Percentiles rank a stretch among this genome's conserved stretches.
These are phyloP conservation scores for Andrena praecox DNA, from an alignment of 2,888 invertebrate species.

Conservation along the genomic window DNA sequence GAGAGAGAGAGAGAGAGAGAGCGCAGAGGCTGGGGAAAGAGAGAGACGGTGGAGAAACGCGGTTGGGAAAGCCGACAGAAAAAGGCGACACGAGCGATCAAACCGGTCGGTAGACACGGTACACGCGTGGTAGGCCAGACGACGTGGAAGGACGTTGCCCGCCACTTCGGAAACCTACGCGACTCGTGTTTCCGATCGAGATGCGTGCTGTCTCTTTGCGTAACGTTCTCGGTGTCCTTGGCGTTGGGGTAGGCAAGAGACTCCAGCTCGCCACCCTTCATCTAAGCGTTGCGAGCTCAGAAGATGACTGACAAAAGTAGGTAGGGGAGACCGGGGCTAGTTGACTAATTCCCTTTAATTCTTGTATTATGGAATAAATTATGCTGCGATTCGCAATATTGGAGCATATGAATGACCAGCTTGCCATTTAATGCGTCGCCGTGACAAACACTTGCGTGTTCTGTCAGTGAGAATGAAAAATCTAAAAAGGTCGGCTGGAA, in stretches of 20 bases:
- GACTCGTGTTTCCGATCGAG: slow-evolving; percentile 10
- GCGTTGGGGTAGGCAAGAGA: slow-evolving; percentile 1
- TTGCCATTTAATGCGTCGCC: too few relatives aligned
- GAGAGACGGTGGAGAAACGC: slow-evolving; percentile 51
- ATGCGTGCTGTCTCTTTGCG: slow-evolving; percentile 41
- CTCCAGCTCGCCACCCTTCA: background rate
- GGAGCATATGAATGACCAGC: too few relatives aligned
- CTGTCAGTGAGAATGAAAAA: too few relatives aligned
- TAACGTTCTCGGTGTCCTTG: slow-evolving; percentile 24
- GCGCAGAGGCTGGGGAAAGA: slow-evolving; percentile 16
- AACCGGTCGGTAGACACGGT: slow-evolving; percentile 60
- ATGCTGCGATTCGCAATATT: too few relatives aligned
- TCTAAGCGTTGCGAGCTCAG: background rate
- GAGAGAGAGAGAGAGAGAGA: slow-evolving; percentile 27
- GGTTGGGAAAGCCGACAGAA: slow-evolving; percentile 68
- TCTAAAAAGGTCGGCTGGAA: too few relatives aligned
- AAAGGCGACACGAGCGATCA: slow-evolving; percentile 63
- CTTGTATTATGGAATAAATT: too few relatives aligned
- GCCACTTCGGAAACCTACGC: slow-evolving; percentile 30
- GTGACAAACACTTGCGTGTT: too few relatives aligned
- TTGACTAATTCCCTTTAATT: too few relatives aligned
- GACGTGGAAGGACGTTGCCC: slow-evolving; percentile 45
- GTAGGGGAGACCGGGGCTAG: background rate
- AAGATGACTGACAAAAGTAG: background rate
- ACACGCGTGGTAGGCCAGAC: slow-evolving; percentile 33